Percentiles rank a stretch among this genome's conserved stretches.
phyloP scores from a whole-genome alignment of 2,113 vertebrate species.

The Atractosteus spatula region DNA sequence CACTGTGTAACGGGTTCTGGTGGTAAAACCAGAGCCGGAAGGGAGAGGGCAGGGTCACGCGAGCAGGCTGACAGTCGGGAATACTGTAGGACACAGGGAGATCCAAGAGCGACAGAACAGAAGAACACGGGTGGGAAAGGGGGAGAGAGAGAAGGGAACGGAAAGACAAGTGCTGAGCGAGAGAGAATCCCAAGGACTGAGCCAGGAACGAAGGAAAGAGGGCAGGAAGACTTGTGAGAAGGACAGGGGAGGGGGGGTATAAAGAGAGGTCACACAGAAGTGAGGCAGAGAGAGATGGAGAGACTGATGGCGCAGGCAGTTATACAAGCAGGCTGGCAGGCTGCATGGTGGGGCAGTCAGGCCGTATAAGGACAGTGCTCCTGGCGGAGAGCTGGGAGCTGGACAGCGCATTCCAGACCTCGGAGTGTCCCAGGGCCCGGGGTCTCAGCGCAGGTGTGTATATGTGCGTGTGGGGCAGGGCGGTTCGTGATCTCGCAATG shows the following conservation, averaged over 20 bases:
- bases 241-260: not conserved
- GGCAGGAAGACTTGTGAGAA: no score
- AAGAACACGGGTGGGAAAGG: not conserved
- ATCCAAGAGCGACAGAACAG: slow-evolving; percentile 14
- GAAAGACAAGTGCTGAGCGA: not conserved
- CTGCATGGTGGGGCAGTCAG: slow-evolving; percentile 20
- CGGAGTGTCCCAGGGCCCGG: no score
- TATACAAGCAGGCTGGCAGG: slow-evolving; percentile 42
- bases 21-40: not conserved
- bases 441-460: no score
- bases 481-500: no score
- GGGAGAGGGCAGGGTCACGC: not conserved
- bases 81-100: not conserved
- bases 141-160: slow-evolving; percentile 5
- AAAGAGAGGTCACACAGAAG: not conserved
- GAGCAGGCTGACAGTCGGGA: not conserved
- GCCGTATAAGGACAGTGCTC: slow-evolving; percentile 44
- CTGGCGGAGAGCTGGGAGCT: no score
- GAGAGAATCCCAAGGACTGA: not conserved
- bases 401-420: no score
- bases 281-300: slow-evolving; percentile 10
- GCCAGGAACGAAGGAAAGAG: no score
- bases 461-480: no score
- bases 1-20: not conserved
- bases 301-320: slow-evolving; percentile 32